phyloP scores from a whole-genome alignment of 2,113 vertebrate species.

The Bos indicus region DNA sequence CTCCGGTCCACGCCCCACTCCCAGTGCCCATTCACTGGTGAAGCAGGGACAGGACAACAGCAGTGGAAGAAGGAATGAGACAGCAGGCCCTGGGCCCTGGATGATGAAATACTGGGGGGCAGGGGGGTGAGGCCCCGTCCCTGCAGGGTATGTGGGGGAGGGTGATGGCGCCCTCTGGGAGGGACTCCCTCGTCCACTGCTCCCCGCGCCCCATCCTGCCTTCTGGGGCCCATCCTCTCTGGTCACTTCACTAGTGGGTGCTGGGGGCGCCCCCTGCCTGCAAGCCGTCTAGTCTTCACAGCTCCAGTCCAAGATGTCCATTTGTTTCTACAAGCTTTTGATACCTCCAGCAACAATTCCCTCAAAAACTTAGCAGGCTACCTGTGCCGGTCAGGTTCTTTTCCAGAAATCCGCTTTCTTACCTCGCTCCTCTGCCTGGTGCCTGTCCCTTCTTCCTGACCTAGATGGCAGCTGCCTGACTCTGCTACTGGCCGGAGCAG shows the following conservation, averaged over 20 bases:
- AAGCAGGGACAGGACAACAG: neutral
- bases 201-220: accelerated
- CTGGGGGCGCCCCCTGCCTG: neutral
- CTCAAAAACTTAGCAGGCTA: neutral
- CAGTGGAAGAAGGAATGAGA: accelerated
- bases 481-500: neutral
- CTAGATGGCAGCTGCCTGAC: accelerated
- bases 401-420: neutral
- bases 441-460: no score
- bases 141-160: neutral
- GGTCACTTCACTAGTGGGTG: neutral
- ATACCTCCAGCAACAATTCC: neutral
- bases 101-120: neutral
- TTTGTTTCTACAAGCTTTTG: neutral
- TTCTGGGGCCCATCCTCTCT: neutral
- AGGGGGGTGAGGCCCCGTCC: neutral
- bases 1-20: neutral
- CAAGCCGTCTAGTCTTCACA: accelerated
- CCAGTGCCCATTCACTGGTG: neutral
- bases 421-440: neutral
- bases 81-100: neutral
- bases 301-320: neutral
- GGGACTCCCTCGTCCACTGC: neutral
- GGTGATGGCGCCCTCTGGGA: neutral
- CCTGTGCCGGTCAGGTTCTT: neutral